Evolutionary conservation across 2,797 vertebrate species (phyloP), one percentile per base, ranked within the genome.

Genomic region (Hylomyscus alleni): DNA sequence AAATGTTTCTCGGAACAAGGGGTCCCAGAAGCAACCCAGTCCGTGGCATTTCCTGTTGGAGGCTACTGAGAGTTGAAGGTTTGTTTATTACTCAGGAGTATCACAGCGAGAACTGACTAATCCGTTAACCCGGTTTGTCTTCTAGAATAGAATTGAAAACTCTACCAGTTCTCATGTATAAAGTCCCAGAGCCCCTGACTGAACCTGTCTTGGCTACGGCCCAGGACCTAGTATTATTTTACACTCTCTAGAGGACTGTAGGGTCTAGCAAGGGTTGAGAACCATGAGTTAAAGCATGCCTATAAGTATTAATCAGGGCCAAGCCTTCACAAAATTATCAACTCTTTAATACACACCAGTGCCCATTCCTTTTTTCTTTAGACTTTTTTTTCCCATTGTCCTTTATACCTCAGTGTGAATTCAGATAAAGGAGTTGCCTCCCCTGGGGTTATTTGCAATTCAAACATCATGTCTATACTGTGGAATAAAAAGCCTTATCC

Each of bases 11-110:
- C 44, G 6, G 44, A 44, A 44, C 44, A 44, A 44, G 44, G 44
- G 44, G 44, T 44, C 44, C 44, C 44, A 3, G 44, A 44, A 44
- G 44, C 44, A 44, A 44, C 44, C 44, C 44, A 44, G 44, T 44
- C 44, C 44, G 44, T 44, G 44, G 44, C 44, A 44, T 44, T 44
- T 77, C 26, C 34, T 85, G 37, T 94, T 20, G 20, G 31, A 37
- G 81, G 58, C 9, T 26, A 67, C 67, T 73, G 60, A 67, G 54
- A n/a, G 29, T 86, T 81, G 76, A 86, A 72, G 52, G 11, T 15
- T 78, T 60, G 60, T 92, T 96, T 85, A 90, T 96, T 97, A 95
- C 10, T 2, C 34, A 69, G 78, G 60, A 90, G 82, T 88, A 89
- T 90, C 67, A 50, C 3, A 13, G 65, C 4, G 34, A 81, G 56